Base-by-base conservation (phyloP, 2,888 invertebrate genomes). In the Scaptomyza parva region DNA sequence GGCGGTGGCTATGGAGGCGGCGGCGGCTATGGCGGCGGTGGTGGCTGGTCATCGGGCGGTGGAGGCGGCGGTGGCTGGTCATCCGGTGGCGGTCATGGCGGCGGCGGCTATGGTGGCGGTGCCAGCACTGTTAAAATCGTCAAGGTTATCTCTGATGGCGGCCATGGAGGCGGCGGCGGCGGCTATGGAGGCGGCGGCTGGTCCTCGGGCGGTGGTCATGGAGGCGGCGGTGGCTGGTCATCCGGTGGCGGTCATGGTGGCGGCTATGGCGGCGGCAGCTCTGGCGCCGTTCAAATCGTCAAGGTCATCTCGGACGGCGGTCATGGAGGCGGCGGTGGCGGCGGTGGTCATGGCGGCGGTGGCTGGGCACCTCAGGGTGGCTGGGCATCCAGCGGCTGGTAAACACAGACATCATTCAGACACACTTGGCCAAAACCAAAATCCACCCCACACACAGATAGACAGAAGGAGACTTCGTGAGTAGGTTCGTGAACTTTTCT, bases 281-380 rank as follows among this genome's bases (percentile, higher is more conserved):
- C 47, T 12, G 68, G 72, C 30, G 54, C 68, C 24, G 55, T 74
- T 0, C 55, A 74, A 60, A 74, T 74, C 44, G 53, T 74, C 47
- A 74, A 74, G 47, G 54, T 74, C 52, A 65, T 67, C 58, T 67
- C 73, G 17, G 61, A 70, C 24, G 63, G 47, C 6, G 58, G 62
- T 40, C 33, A 33, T 33, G 33, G 33, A 33, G 9, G 43, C 20
- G 51, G 55, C 35, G 43, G 71, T 18, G 53, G 59, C 30, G 58
- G 62, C 45, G 61, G 64, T 6, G 55, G 52, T 12, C 24, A n/a
- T n/a, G 24, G 70, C 22, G 55, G 61, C 20, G 76, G 75, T 14
- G 75, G 75, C 52, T 83, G 80, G 80, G 75, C 80, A 11, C 83
- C 83, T 5, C 69, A 68, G 35, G 83, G 80, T 8, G 81, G 81